A percentile compares a stretch with the other conserved stretches of the same genome.
phyloP scores from a whole-genome alignment of 1,140 invertebrate species.

The Tetramorium simillimum region DNA sequence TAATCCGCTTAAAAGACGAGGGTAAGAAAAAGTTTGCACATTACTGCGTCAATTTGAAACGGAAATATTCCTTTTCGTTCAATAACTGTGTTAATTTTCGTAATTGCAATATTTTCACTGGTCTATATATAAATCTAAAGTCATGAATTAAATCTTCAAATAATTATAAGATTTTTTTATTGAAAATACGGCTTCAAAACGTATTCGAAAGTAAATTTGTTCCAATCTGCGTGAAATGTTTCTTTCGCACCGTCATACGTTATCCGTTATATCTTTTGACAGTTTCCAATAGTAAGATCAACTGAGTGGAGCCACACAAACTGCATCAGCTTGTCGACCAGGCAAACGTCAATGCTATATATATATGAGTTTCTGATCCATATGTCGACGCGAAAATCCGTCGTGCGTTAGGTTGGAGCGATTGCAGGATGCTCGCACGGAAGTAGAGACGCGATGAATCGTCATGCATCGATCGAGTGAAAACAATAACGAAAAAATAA shows the following conservation, averaged over 20 bases:
- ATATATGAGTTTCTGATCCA: constrained; percentile 48
- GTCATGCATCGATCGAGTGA: constrained; percentile 40
- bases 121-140: neutral
- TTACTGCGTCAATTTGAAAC: neutral
- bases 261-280: constrained; percentile 30
- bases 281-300: constrained; percentile 38
- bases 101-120: neutral
- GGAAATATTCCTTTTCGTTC: neutral
- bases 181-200: neutral
- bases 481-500: constrained; percentile 44
- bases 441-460: constrained; percentile 44
- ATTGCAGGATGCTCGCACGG: constrained; percentile 38
- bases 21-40: neutral
- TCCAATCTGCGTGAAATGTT: constrained; percentile 2
- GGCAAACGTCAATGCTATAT: constrained; percentile 39
- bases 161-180: neutral
- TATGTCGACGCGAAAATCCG: constrained; percentile 54
- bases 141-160: neutral
- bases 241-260: neutral
- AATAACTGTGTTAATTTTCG: neutral
- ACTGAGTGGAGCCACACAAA: constrained; percentile 22
- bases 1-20: neutral
- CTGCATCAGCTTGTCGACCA: constrained; percentile 29
- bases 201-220: neutral
- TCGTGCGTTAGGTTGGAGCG: constrained; percentile 45